Conservation (phyloP, 1,140 invertebrate genomes). For the Eubasilissa regina region DNA sequence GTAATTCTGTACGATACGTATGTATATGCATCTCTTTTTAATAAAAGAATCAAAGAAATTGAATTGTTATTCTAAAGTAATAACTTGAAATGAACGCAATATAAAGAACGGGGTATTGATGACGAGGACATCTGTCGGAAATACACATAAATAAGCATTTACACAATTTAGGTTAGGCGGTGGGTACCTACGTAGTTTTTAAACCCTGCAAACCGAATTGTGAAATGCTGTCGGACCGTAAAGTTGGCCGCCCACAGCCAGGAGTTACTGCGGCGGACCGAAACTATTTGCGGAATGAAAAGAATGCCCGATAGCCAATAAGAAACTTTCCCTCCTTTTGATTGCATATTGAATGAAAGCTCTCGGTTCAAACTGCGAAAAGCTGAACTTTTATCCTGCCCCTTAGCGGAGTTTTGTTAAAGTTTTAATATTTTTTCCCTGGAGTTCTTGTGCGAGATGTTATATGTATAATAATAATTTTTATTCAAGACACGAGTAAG, state of each 20-base stretch:
- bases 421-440: no score
- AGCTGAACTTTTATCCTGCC: conserved; percentile 9
- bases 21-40: no score
- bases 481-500: no score
- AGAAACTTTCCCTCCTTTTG: conserved; percentile 35
- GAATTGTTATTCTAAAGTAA: no score
- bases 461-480: no score
- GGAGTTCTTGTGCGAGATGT: no score
- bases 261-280: conserved; percentile 15
- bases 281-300: conserved; percentile 40
- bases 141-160: background rate
- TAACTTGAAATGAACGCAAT: no score
- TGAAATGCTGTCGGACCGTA: conserved; percentile 15
- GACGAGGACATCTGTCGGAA: background rate
- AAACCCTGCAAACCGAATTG: conserved; percentile 19
- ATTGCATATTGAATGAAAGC: conserved; percentile 43
- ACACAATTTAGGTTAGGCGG: background rate
- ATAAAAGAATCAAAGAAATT: no score
- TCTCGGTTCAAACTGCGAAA: conserved; percentile 2
- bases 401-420: conserved; percentile 11
- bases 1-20: no score
- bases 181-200: conserved; percentile 1
- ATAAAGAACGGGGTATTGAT: background rate
- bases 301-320: conserved; percentile 43
- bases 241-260: conserved; percentile 8